Evolutionary conservation across 2,888 invertebrate species (phyloP), one percentile per base, ranked within the genome.

Genomic region (Cheilosia pagana): DNA sequence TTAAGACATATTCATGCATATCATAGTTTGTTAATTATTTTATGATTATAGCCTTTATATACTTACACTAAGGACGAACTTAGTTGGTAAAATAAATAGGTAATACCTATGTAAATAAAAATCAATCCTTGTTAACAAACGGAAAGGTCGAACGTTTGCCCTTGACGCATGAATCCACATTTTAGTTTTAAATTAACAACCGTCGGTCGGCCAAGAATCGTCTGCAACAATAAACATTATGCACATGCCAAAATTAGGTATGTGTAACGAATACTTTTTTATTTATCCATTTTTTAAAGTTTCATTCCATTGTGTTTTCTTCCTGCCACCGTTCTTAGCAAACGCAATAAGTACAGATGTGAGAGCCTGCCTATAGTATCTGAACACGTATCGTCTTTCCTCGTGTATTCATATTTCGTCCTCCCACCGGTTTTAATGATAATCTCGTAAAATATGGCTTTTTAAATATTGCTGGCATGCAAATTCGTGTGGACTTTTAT

Each of bases 391-490:
- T 86, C 81, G 76, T 67, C 71, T 83, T 75, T 86, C 71, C 60
- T 62, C 67, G 55, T 81, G 81, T 68, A 81, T 86, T 67, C 76
- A 81, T 78, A 83, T 87, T 81, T 85, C 87, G 88, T 88, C 89
- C 90, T 88, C 91, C 91, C 90, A 91, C 90, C 87, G 88, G 87
- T 90, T 91, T 91, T 91, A 91, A 91, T 91, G 91, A 91, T 91
- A 91, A 91, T 91, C 91, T 91, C 87, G 85, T 91, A 89, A 91
- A 90, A 90, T 91, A 91, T 91, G 90, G 89, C 90, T 90, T 91
- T 91, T 90, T 90, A 91, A 91, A 91, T 91, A 91, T 90, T 91
- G 91, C 89, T 91, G 88, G 88, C 89, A 88, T 88, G 87, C 87
- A 87, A 86, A 87, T 87, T 81, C 62, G 75, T 86, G 81, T 71